Evolutionary conservation across 2,113 vertebrate species (phyloP), one percentile per base, ranked within the genome.

Genomic region (Heteronetta atricapilla): DNA sequence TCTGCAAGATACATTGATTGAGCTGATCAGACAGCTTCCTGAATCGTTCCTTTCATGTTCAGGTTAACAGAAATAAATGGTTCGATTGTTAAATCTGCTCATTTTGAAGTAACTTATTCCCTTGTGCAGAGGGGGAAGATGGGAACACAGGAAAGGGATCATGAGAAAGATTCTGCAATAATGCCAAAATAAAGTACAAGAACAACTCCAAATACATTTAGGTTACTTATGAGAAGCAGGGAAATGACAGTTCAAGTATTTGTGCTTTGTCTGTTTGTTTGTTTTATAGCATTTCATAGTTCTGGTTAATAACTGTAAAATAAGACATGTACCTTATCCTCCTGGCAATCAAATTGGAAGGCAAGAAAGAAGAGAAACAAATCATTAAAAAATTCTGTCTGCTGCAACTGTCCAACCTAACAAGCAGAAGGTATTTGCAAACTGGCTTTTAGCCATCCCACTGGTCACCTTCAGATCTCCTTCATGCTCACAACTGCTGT

Each of bases 261-360:
- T 8, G 4, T 66, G 67, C 1, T 3, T 20, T 36, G 46, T 11
- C 46, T 48, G 38, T 67, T 83, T 91, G 42, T 79, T 67, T 48
- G 18, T 34, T 38, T 69, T 55, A 67, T 68, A 50, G 52, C 56
- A 58, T 70, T 69, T 67, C 75, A 48, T 64, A 82, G 21, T 34
- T 89, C 40, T 90, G 22, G 10, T 56, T 94, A 72, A 42, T 46
- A 92, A 79, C 46, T 73, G 15, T 31, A 88, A 91, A 94, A 28
- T 88, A 93, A 80, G 40, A 64, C 62, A 58, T 97, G 98, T 99
- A 99, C 99, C 99, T 99, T 99, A 97, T 99, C 99, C 98, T 99
- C 99, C 99, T 99, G 97, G 97, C 83, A 96, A 97, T 94, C 96
- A 98, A 97, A 96, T 97, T 95, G 95, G 98, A 93, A 97, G 96